phyloP scores from a whole-genome alignment of 2,113 vertebrate genomes.

The Hoplias malabaricus region DNA sequence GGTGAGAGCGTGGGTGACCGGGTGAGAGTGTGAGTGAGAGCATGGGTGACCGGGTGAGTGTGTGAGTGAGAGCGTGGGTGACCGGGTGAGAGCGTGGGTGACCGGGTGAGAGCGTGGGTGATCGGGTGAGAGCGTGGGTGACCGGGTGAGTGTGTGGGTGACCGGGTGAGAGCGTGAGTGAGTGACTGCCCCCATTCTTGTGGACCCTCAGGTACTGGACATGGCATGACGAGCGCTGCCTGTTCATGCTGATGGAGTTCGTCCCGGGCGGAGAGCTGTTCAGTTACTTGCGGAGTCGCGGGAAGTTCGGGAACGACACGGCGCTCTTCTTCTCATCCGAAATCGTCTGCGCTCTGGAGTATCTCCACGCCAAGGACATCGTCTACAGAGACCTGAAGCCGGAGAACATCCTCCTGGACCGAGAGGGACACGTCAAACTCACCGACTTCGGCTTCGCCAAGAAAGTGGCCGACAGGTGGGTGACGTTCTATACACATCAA shows the following conservation, averaged over 20 bases:
- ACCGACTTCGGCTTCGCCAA: conserved; percentile 78
- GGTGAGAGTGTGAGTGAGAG: no score
- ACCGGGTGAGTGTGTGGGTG: no score
- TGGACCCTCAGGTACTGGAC: conserved; percentile 76
- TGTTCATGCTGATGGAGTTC: conserved; percentile 83
- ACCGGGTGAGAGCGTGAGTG: no score
- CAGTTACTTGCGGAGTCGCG: conserved; percentile 76
- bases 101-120: no score
- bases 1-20: no score
- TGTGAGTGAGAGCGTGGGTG: no score
- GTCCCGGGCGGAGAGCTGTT: conserved; percentile 82
- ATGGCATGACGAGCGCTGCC: conserved; percentile 74
- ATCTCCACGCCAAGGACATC: conserved; percentile 76
- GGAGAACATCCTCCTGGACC: conserved; percentile 81
- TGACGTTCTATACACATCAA: no score
- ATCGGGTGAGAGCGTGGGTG: no score
- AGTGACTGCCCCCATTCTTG: neutral
- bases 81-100: no score
- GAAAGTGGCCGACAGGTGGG: conserved; percentile 42
- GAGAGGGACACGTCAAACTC: conserved; percentile 81
- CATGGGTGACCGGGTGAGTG: no score
- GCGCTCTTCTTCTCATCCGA: conserved; percentile 77
- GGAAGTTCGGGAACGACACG: conserved; percentile 73
- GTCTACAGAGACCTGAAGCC: conserved; percentile 83
- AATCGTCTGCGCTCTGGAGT: conserved; percentile 79